Conservation (phyloP, 2,113 vertebrate species). For the Xiphorhynchus elegans region DNA sequence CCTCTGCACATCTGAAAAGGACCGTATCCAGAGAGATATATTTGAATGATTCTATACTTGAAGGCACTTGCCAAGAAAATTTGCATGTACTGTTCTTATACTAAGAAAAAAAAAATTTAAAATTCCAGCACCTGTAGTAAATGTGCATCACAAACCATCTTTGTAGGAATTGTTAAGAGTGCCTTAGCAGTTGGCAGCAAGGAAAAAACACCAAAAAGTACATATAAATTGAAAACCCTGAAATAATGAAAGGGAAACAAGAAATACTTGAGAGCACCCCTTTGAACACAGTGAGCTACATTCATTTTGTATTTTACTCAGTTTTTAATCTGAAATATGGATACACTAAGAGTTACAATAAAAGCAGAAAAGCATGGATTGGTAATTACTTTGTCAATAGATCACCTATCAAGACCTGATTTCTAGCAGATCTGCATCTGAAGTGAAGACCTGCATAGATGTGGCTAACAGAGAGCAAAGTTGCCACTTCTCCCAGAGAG, state of each 20-base stretch:
- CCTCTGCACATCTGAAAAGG: neutral
- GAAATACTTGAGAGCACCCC: neutral
- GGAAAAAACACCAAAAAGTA: neutral
- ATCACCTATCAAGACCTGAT: neutral
- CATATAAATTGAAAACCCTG: neutral
- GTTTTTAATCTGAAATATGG: neutral
- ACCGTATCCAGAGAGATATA: neutral
- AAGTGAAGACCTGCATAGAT: neutral
- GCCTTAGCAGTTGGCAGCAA: neutral
- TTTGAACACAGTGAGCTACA: neutral
- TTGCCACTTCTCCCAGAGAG: neutral
- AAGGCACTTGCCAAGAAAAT: neutral
- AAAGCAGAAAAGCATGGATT: neutral
- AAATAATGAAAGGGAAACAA: neutral
- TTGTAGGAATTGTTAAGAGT: neutral
- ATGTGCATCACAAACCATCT: neutral
- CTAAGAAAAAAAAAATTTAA: neutral
- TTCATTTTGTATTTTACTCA: neutral
- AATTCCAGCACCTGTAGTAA: neutral
- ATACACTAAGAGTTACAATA: neutral
- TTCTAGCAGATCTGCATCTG: neutral
- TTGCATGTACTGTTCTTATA: neutral
- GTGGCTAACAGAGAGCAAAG: neutral
- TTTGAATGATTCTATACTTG: neutral
- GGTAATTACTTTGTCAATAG: neutral